phyloP scores from a whole-genome alignment of 2,888 invertebrate species.

The Troides aeacus region DNA sequence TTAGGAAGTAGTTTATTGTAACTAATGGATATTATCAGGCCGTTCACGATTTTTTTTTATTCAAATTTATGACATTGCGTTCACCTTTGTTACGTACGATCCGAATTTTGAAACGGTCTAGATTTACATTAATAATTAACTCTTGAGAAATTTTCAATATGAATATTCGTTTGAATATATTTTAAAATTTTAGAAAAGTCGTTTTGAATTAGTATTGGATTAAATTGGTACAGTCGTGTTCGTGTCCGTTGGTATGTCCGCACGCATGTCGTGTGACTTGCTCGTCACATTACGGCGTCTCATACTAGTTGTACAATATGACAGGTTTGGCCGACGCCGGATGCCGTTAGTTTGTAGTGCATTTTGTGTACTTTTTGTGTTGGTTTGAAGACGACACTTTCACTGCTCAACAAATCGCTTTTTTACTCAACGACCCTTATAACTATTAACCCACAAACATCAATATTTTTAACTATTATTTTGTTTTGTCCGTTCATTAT shows the following conservation, averaged over 20 bases:
- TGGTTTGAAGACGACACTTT: constrained; percentile 43
- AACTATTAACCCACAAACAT: constrained; percentile 36
- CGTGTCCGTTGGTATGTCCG: background rate
- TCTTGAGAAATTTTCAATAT: constrained; percentile 3
- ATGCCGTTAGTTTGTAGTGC: constrained; percentile 18
- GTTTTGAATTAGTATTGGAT: constrained; percentile 7
- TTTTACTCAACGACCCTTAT: constrained; percentile 43
- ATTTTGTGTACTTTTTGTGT: constrained; percentile 33
- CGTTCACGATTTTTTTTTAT: constrained; percentile 35
- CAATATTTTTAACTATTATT: constrained; percentile 11
- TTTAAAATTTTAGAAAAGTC: constrained; percentile 1
- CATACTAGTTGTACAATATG: background rate
- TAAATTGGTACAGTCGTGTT: constrained; percentile 7
- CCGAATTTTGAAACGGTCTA: constrained; percentile 20
- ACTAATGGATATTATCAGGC: constrained; percentile 30
- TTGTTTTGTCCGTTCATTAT: background rate
- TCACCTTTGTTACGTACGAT: constrained; percentile 19
- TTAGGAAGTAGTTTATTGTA: constrained; percentile 34
- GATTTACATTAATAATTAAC: constrained; percentile 6
- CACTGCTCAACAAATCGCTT: constrained; percentile 52
- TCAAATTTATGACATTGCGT: constrained; percentile 33
- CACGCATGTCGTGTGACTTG: constrained; percentile 8
- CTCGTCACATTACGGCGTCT: constrained; percentile 8
- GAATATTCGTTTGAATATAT: constrained; percentile 18
- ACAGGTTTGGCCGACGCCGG: background rate